A percentile compares a stretch with the other conserved stretches of the same genome.
Evolutionary conservation across 2,797 vertebrate species (phyloP).

Genomic region (Lepilemur ruficaudatus): DNA sequence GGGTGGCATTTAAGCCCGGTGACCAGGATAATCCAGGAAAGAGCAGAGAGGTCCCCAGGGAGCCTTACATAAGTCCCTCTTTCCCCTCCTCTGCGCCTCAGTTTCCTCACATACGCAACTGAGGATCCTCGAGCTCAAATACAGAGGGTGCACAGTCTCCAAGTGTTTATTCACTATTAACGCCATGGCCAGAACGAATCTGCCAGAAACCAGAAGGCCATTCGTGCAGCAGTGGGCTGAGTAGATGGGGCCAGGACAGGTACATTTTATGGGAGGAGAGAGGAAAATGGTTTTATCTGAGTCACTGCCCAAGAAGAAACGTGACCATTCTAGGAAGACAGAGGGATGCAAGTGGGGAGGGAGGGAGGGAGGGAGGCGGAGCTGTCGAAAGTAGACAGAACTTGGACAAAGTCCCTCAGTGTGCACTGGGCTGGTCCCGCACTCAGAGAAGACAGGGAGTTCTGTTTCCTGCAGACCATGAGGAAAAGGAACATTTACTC

Average conservation of each 20-base stretch:
- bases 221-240: not conserved
- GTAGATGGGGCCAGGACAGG: rapidly evolving
- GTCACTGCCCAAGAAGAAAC: not conserved
- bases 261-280: not conserved
- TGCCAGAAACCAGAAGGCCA: not conserved
- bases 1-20: too few species aligned
- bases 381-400: not conserved
- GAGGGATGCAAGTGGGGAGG: not conserved
- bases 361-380: not conserved
- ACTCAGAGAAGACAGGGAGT: not conserved
- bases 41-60: not conserved
- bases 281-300: not conserved
- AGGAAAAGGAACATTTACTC: not conserved
- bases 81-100: not conserved
- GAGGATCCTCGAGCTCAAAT: not conserved
- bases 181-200: rapidly evolving
- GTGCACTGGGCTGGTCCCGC: not conserved
- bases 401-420: not conserved
- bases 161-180: rapidly evolving
- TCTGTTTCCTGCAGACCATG: not conserved
- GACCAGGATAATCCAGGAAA: not conserved
- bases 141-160: rapidly evolving
- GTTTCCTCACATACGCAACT: not conserved
- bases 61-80: not conserved
- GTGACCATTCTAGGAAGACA: not conserved